phyloP scores from a whole-genome alignment of 2,113 vertebrate species.

The Malurus cyaneus region DNA sequence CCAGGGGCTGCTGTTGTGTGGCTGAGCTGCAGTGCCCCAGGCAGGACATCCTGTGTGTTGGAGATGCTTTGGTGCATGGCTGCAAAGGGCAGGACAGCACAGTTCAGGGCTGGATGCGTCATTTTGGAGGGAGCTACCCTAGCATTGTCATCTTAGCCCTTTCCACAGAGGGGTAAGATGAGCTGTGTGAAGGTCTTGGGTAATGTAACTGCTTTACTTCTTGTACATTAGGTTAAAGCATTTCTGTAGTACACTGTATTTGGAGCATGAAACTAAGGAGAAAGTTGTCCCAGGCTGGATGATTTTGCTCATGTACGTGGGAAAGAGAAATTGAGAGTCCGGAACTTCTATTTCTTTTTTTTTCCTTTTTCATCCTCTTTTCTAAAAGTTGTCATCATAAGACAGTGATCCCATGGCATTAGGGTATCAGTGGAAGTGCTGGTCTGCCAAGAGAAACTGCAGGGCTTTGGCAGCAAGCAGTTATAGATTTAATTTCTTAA shows the following conservation, averaged over 20 bases:
- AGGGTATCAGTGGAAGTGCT: not conserved
- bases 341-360: not conserved
- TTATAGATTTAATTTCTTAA: not conserved
- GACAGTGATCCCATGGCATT: not conserved
- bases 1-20: not conserved
- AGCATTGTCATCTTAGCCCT: not conserved
- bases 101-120: not conserved
- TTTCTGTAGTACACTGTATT: not conserved
- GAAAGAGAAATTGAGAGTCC: not conserved
- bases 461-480: not conserved
- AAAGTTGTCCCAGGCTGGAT: not conserved
- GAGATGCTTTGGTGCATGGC: not conserved
- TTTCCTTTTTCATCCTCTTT: not conserved
- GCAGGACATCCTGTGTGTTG: fast-evolving
- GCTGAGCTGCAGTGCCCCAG: not conserved
- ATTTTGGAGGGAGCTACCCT: not conserved
- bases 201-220: not conserved
- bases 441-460: not conserved
- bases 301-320: fast-evolving
- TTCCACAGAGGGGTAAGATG: not conserved
- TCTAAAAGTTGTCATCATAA: not conserved
- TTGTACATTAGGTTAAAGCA: not conserved
- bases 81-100: not conserved
- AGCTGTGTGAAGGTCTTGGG: fast-evolving
- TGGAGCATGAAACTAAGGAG: not conserved